Base-by-base conservation (phyloP, 2,797 vertebrate species). In the Poecilia velifera region DNA sequence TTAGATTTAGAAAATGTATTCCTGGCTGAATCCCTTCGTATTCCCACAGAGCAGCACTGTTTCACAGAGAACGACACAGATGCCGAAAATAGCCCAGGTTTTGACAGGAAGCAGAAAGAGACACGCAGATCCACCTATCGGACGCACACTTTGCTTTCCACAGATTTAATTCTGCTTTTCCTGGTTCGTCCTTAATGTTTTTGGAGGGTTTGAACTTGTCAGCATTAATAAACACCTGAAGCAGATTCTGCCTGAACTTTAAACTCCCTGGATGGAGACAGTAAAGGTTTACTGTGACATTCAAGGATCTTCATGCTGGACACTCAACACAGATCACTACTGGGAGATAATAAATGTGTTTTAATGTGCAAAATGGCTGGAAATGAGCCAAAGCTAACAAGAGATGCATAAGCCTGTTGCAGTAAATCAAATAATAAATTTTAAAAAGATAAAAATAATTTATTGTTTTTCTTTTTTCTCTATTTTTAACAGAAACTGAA, bases 111-210 rank as follows among this genome's bases (percentile, higher is more conserved):
- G 85, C 76, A 31, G 28, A 73, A 51, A 43, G 71, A 76, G 64
- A 68, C 76, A 53, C 36, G 47, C 43, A 55, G 74, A 83, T 87
- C 77, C 45, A 78, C 77, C 77, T 59, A 51, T 75, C 43, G 62
- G 43, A 81, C 59, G 75, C 47, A 81, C 74, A 57, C 55, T 75
- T 34, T 77, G 59, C 62, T 84, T 74, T 73, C 74, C 77, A 46
- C 73, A 49, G 70, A 80, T 66, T 73, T 84, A 87, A 83, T 83
- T 57, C 55, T 76, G 76, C 76, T 64, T 87, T 84, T 62, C 73
- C 59, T 71, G 76, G 85, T 85, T 84, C 45, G 18, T 78, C 43
- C 46, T 90, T 81, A 87, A 81, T 83, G 77, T 45, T 79, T 20
- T 28, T 57, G 36, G 75, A 75, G 55, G 64, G 73, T 82, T 47